phyloP scores from a whole-genome alignment of 2,113 vertebrate genomes.

The Spea multiplicata region DNA sequence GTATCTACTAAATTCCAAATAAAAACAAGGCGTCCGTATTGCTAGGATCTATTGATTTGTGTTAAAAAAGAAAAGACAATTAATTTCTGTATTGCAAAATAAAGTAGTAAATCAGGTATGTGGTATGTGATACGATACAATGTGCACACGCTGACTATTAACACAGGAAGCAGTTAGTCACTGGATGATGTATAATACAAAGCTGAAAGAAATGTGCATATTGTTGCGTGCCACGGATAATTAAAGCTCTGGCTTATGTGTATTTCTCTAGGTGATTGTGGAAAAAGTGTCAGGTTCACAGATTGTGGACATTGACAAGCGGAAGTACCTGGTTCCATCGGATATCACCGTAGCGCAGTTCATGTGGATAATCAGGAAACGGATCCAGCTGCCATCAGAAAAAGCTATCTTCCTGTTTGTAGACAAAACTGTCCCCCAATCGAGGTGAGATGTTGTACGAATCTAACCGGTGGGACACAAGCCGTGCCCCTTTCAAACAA shows the following conservation, averaged over 20 bases:
- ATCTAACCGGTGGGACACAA: too few species aligned
- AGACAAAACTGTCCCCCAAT: constrained; percentile 98
- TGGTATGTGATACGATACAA: too few species aligned
- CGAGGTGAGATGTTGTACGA: constrained; percentile 75
- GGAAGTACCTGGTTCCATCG: constrained; percentile 97
- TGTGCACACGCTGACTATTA: too few species aligned
- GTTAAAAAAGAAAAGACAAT: too few species aligned
- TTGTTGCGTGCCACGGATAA: too few species aligned
- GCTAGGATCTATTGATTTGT: too few species aligned
- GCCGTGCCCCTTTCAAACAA: too few species aligned
- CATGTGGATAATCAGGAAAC: constrained; percentile 99
- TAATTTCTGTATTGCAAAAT: too few species aligned
- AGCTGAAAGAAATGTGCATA: neutral
- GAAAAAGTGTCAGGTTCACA: constrained; percentile 98
- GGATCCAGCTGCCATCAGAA: constrained; percentile 96
- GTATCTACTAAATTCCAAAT: too few species aligned
- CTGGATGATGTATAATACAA: neutral
- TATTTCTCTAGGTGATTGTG: constrained; percentile 85
- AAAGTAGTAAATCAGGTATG: too few species aligned
- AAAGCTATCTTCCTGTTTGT: constrained; percentile 99
- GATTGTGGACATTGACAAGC: constrained; percentile 97
- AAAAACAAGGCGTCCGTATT: too few species aligned
- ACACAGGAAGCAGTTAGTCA: too few species aligned
- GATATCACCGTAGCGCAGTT: constrained; percentile 99
- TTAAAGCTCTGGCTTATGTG: neutral